phyloP scores from a whole-genome alignment of 2,797 vertebrate species.

The Scyliorhinus canicula region DNA sequence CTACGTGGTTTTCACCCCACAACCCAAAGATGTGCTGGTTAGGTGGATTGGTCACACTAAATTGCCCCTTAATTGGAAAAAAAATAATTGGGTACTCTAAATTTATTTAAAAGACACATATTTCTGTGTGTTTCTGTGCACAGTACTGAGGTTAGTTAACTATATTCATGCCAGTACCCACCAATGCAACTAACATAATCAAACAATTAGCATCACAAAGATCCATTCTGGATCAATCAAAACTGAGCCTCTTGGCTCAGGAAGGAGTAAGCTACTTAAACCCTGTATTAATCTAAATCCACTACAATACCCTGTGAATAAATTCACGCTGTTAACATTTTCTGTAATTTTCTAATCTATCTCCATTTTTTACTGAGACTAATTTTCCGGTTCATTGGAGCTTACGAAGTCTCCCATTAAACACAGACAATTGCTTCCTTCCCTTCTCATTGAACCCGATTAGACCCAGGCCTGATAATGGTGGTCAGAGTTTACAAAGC shows the following conservation, averaged over 20 bases:
- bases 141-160: background rate
- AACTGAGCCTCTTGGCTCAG: background rate
- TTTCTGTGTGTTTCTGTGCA: background rate
- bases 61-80: too few relatives aligned
- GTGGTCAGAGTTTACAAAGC: background rate
- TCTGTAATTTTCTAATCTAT: slow-evolving; percentile 7
- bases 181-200: background rate
- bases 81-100: too few relatives aligned
- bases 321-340: slow-evolving; percentile 19
- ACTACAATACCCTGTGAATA: slow-evolving; percentile 18
- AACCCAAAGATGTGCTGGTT: too few relatives aligned
- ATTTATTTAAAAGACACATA: too few relatives aligned
- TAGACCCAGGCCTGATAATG: background rate
- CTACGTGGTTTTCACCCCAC: too few relatives aligned
- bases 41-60: too few relatives aligned
- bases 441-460: background rate
- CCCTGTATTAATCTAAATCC: slow-evolving; percentile 16
- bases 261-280: slow-evolving; percentile 7
- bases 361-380: slow-evolving; percentile 31
- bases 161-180: too few relatives aligned
- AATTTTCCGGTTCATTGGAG: slow-evolving; percentile 19
- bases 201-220: background rate
- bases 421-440: slow-evolving; percentile 10
- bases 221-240: background rate
- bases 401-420: slow-evolving; percentile 7